Base-by-base conservation (phyloP, 2,888 invertebrate genomes). In the Mesorhabditis belari region DNA sequence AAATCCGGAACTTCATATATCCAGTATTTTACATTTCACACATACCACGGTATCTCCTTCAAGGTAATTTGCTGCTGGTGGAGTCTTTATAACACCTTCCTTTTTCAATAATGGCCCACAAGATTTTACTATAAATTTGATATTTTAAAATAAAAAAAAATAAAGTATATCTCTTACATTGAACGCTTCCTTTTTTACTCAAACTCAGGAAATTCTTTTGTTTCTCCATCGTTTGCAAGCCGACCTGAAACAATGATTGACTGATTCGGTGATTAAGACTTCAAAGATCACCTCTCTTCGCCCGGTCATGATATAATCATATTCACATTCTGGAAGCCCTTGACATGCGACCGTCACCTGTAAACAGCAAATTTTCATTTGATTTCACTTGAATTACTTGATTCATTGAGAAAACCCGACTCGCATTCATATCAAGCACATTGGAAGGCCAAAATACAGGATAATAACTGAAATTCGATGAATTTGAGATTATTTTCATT, bases 21-120 rank as follows among this genome's bases (percentile, higher is more conserved):
- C n/a, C n/a, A n/a, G n/a, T n/a, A n/a, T n/a, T n/a, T n/a, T n/a
- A n/a, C n/a, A n/a, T n/a, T n/a, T n/a, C n/a, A 50, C 12, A 50
- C 51, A 19, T 23, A 67, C 70, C 25, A 73, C 73, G 6, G 59
- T 63, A 49, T 68, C 73, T n/a, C 75, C 75, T 25, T 75, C 73
- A 54, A 75, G 53, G 53, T 75, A 75, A 35, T 73, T 75, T 17
- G 73, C 68, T 3, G 70, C 70, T 23, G 70, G 66, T 3, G 75
- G 73, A 17, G 69, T 70, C 44, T 75, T 75, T 4, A 75, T 58
- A 1, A 75, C 69, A n/a, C 75, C 75, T 50, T 70, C 67, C 54
- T 71, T 69, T 52, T 75, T 75, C 26, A 71, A 59, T 26, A 75
- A 59, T 50, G 75, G 75, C 24, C 75, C 75, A 57, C 75, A 75